Conservation (phyloP, 2,113 vertebrate genomes). For the Oenanthe oenanthe region DNA sequence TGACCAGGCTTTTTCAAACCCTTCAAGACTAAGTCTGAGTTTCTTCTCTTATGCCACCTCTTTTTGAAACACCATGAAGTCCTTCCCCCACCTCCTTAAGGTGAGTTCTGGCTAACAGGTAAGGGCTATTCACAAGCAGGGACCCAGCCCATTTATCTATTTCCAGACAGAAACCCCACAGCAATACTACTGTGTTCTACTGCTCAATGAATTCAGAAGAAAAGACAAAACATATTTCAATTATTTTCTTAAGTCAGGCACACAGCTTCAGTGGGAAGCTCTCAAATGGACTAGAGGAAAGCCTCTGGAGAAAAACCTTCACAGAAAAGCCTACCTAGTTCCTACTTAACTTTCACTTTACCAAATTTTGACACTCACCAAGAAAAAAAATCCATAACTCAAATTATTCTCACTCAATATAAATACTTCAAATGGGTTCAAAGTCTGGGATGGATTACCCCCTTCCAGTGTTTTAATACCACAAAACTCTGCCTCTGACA, state of each 20-base stretch:
- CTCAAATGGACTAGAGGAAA: not conserved
- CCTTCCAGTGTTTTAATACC: not conserved
- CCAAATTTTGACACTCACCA: not conserved
- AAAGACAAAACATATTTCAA: too few relatives aligned
- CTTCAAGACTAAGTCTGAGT: not conserved
- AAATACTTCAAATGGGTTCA: not conserved
- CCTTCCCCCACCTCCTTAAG: not conserved
- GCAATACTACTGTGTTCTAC: not conserved
- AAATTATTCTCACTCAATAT: not conserved
- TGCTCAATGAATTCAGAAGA: not conserved
- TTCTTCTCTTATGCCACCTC: not conserved
- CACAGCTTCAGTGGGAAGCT: not conserved
- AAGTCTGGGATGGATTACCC: not conserved
- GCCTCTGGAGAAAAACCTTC: not conserved
- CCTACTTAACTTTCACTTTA: not conserved
- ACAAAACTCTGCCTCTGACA: not conserved
- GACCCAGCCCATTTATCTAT: not conserved
- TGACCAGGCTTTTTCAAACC: not conserved
- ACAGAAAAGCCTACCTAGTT: not conserved
- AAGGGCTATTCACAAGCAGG: not conserved
- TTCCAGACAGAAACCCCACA: not conserved
- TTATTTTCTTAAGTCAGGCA: not conserved
- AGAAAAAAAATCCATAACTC: not conserved
- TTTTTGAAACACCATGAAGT: not conserved
- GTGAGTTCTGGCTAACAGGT: not conserved